Evolutionary conservation across 1,140 invertebrate genomes (phyloP).

Genomic region (Micrasema longulum): DNA sequence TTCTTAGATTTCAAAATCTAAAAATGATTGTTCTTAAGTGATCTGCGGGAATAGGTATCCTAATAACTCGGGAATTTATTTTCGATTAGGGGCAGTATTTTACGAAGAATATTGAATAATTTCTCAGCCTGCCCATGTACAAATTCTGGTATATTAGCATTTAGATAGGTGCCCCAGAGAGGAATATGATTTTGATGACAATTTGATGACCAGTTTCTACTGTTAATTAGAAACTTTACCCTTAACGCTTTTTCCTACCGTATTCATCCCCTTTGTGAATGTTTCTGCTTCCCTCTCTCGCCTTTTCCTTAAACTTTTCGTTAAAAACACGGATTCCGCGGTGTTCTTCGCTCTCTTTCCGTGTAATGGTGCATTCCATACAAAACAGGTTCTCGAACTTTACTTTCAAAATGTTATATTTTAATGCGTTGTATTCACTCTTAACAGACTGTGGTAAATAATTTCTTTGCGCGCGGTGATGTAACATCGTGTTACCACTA

Average conservation of each 20-base stretch:
- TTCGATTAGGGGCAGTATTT: background rate
- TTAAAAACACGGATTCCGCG: slow-evolving; percentile 46
- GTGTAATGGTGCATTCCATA: slow-evolving; percentile 47
- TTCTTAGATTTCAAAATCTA: too few species aligned
- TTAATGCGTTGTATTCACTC: too few species aligned
- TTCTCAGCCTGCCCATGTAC: background rate
- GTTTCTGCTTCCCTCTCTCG: background rate
- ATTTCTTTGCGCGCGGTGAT: too few species aligned
- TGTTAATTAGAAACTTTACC: slow-evolving; percentile 52
- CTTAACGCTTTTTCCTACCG: background rate
- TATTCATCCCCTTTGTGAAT: background rate
- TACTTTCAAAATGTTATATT: too few species aligned
- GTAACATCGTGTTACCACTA: too few species aligned
- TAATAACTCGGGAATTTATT: too few species aligned
- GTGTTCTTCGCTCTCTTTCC: slow-evolving; percentile 44
- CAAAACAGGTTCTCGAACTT: slow-evolving; percentile 12
- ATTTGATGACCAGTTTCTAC: slow-evolving; percentile 52
- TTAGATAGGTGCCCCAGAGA: slow-evolving; percentile 50
- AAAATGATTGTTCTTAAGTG: too few species aligned
- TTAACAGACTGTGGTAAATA: too few species aligned
- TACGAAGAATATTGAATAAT: background rate
- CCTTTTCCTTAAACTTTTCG: background rate
- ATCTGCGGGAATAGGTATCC: too few species aligned
- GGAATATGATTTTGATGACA: slow-evolving; percentile 54
- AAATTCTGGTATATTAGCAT: slow-evolving; percentile 45